Conservation (phyloP, 2,113 vertebrate genomes). For the Albula glossodonta region DNA sequence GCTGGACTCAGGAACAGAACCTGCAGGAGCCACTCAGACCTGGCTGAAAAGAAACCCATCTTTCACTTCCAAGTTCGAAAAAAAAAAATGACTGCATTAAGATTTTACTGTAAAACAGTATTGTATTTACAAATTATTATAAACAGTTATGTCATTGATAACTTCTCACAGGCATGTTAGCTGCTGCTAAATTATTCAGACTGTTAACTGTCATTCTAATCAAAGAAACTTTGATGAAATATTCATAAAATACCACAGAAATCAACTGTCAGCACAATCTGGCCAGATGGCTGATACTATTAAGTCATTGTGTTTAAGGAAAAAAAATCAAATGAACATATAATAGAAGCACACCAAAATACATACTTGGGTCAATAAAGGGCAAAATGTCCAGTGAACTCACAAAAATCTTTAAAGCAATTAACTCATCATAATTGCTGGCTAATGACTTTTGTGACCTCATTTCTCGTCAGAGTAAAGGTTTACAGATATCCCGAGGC, state of each 20-base stretch:
- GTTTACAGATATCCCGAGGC: background rate
- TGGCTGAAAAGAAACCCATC: background rate
- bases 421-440: background rate
- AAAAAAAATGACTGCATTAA: background rate
- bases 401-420: constrained; percentile 4
- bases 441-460: background rate
- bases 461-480: background rate
- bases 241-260: too few species aligned
- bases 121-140: too few species aligned
- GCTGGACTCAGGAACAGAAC: constrained; percentile 18
- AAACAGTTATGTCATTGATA: too few species aligned
- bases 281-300: too few species aligned
- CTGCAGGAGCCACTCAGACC: background rate
- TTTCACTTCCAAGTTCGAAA: background rate
- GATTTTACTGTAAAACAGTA: too few species aligned
- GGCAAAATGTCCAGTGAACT: background rate
- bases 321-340: background rate
- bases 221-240: background rate
- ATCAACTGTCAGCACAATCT: too few species aligned
- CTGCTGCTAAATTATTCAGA: too few species aligned
- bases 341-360: background rate
- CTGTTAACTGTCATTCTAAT: background rate
- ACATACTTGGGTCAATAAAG: background rate
- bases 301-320: too few species aligned
- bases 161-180: too few species aligned